A percentile compares a stretch with the other conserved stretches of the same genome.
Conservation (phyloP, 2,113 vertebrate genomes). For the Ramphastos sulfuratus region DNA sequence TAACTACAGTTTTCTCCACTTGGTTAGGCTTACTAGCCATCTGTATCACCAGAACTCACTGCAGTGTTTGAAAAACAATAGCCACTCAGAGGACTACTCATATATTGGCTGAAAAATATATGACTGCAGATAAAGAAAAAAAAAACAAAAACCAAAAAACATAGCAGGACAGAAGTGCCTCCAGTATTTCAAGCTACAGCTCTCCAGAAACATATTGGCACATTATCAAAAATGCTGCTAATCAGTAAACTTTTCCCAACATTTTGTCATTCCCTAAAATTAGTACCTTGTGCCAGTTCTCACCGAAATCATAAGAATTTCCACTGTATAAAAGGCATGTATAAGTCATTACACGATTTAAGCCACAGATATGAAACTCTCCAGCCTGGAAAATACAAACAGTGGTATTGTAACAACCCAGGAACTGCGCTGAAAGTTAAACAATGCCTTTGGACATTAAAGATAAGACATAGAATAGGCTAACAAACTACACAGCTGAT, state of each 20-base stretch:
- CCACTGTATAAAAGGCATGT: constrained; percentile 26
- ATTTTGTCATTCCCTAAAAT: constrained; percentile 10
- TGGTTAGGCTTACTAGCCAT: background rate
- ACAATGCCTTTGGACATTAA: constrained; percentile 59
- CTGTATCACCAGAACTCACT: background rate
- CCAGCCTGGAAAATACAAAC: constrained; percentile 35
- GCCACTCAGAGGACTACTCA: background rate
- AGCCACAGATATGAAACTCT: constrained; percentile 25
- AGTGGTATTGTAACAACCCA: constrained; percentile 52
- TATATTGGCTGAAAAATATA: background rate
- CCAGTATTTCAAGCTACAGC: background rate
- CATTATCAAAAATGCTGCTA: background rate
- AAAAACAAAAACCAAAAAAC: too few relatives aligned
- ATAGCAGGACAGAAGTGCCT: background rate
- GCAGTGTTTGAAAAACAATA: background rate
- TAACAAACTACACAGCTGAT: constrained; percentile 59
- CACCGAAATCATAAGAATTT: constrained; percentile 8
- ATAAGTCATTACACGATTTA: constrained; percentile 54
- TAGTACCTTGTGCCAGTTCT: background rate
- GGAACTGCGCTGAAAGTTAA: constrained; percentile 57
- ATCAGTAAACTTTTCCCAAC: background rate
- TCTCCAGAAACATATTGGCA: background rate
- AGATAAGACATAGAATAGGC: constrained; percentile 60
- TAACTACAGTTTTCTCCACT: background rate
- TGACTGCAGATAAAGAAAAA: background rate